These are phyloP conservation scores for Cyprinodon brontotheroides DNA, from an alignment of 2,113 vertebrate genomes.

Conservation along the genomic window DNA sequence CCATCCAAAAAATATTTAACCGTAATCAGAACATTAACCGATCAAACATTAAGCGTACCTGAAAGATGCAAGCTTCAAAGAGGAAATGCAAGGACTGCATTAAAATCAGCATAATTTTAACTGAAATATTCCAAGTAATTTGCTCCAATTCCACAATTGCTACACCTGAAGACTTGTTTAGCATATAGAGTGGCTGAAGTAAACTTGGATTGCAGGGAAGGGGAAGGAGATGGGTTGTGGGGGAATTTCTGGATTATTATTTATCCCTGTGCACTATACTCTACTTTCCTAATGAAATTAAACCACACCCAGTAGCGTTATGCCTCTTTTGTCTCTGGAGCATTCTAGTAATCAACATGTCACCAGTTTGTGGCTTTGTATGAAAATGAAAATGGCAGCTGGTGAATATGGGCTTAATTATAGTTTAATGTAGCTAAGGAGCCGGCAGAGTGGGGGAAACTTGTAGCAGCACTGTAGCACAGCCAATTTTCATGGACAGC, in stretches of 20 bases:
- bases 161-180: constrained; percentile 90
- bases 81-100: constrained; percentile 2
- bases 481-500: constrained; percentile 91
- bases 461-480: constrained; percentile 89
- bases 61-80: constrained; percentile 5
- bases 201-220: constrained; percentile 63
- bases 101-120: constrained; percentile 26
- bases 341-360: constrained; percentile 89
- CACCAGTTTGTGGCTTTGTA: constrained; percentile 91
- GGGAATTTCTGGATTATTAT: constrained; percentile 85
- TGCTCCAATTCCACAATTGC: constrained; percentile 41
- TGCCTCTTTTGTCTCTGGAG: constrained; percentile 87
- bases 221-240: constrained; percentile 29
- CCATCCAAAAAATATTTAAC: not conserved
- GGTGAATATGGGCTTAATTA: constrained; percentile 89
- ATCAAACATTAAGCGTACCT: not conserved
- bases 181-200: constrained; percentile 84
- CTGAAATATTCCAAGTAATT: constrained; percentile 23
- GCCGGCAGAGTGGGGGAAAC: constrained; percentile 83
- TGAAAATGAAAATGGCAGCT: constrained; percentile 97
- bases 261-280: constrained; percentile 91
- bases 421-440: too few relatives aligned
- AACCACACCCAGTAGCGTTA: constrained; percentile 91
- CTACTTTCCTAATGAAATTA: constrained; percentile 98
- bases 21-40: not conserved